These are phyloP conservation scores for Caenorhabditis doughertyi DNA, from an alignment of 2,888 invertebrate species.

Conservation along the genomic window DNA sequence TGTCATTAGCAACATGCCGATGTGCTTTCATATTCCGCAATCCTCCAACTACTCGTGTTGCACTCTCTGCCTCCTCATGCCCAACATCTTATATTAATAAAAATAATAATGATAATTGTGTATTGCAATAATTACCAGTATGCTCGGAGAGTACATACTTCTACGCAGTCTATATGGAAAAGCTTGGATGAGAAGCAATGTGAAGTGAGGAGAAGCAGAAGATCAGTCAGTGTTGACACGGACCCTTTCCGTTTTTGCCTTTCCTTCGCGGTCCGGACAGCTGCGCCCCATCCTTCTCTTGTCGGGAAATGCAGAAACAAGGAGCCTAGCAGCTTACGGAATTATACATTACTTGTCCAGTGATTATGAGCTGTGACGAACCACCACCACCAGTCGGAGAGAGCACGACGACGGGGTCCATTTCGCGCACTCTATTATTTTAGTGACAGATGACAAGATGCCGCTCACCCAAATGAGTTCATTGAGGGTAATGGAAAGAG, in stretches of 20 bases:
- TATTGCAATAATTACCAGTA: slow-evolving; percentile 57
- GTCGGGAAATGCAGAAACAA: slow-evolving; percentile 37
- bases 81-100: slow-evolving; percentile 51
- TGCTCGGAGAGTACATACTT: slow-evolving; percentile 51
- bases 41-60: slow-evolving; percentile 9
- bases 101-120: slow-evolving; percentile 66
- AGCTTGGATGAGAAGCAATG: slow-evolving; percentile 18
- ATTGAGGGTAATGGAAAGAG: slow-evolving; percentile 34
- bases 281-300: slow-evolving; percentile 48
- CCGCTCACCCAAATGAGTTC: slow-evolving; percentile 54
- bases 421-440: slow-evolving; percentile 63
- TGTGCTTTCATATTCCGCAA: slow-evolving; percentile 45
- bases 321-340: slow-evolving; percentile 45
- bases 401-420: slow-evolving; percentile 35
- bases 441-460: slow-evolving; percentile 65
- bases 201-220: slow-evolving; percentile 40
- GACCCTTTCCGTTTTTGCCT: slow-evolving; percentile 20
- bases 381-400: slow-evolving; percentile 4
- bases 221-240: slow-evolving; percentile 53
- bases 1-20: slow-evolving; percentile 60
- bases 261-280: slow-evolving; percentile 7
- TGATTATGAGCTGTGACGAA: slow-evolving; percentile 70
- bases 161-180: background rate
- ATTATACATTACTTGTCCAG: slow-evolving; percentile 66
- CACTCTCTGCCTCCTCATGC: background rate